Percentiles rank a stretch among this genome's conserved stretches.
Conservation (phyloP, 2,888 invertebrate species). For the Leuctra nigra region DNA sequence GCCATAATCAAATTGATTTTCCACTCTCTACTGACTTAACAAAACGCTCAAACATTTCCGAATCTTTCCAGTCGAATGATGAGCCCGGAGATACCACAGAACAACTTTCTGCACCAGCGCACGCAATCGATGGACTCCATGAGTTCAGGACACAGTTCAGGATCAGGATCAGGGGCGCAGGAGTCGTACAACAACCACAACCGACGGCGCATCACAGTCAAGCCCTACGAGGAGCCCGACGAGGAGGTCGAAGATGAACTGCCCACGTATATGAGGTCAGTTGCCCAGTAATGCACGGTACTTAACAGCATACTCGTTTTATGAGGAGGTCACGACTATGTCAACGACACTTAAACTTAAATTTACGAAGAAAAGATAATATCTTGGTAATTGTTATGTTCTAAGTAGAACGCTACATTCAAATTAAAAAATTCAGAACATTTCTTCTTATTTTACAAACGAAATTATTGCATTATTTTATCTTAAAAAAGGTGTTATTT, state of each 20-base stretch:
- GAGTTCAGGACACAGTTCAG: slow-evolving; percentile 36
- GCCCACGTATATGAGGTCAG: slow-evolving; percentile 34
- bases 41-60: too few relatives aligned
- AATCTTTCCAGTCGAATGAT: slow-evolving; percentile 30
- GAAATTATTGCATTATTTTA: too few relatives aligned
- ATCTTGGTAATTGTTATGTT: too few relatives aligned
- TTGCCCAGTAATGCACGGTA: background rate
- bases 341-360: background rate
- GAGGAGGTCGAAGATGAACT: slow-evolving; percentile 30
- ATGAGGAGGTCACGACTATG: background rate
- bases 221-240: slow-evolving; percentile 35
- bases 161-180: slow-evolving; percentile 28
- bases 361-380: too few relatives aligned
- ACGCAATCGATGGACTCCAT: slow-evolving; percentile 35
- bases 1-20: too few relatives aligned
- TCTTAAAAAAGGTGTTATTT: too few relatives aligned
- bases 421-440: too few relatives aligned
- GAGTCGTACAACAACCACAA: slow-evolving; percentile 9
- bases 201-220: slow-evolving; percentile 33
- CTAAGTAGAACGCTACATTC: too few relatives aligned
- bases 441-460: too few relatives aligned
- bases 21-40: too few relatives aligned
- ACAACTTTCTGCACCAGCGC: slow-evolving; percentile 31
- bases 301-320: background rate
- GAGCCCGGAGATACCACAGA: slow-evolving; percentile 32